Evolutionary conservation across 2,797 vertebrate genomes (phyloP).

Genomic region (Alca torda): DNA sequence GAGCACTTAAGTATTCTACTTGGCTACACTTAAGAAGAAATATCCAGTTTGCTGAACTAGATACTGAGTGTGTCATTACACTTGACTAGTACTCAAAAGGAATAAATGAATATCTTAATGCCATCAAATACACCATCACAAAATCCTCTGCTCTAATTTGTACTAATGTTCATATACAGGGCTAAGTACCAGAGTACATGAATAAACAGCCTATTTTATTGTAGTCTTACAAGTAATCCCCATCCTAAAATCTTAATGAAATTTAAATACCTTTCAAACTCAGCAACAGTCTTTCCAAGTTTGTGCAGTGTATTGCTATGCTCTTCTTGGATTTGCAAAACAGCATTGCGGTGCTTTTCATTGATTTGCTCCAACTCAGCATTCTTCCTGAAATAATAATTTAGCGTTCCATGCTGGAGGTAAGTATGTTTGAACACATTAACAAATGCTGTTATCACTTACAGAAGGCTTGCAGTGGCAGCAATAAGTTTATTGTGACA

Average conservation of each 20-base stretch:
- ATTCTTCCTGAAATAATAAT: conserved; percentile 74
- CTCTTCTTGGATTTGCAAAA: conserved; percentile 76
- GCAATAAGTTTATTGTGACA: neutral
- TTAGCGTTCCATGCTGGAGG: neutral
- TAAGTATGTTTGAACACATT: neutral
- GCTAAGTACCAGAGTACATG: neutral
- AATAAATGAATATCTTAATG: neutral
- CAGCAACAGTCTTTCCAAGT: conserved; percentile 74
- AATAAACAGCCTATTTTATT: neutral
- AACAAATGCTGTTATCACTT: neutral
- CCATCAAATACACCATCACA: neutral
- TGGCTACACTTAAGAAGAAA: neutral
- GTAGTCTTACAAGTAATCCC: neutral
- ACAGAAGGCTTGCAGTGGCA: neutral
- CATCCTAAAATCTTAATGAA: neutral
- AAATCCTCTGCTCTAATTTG: neutral
- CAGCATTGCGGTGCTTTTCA: conserved; percentile 63
- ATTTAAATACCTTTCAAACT: conserved; percentile 83
- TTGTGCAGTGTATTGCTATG: conserved; percentile 63
- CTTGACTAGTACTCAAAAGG: neutral
- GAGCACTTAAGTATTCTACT: neutral
- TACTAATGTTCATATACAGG: rapidly evolving
- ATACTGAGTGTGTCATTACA: neutral
- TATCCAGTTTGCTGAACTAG: neutral
- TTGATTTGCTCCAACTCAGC: conserved; percentile 71